Conservation (phyloP, 2,888 invertebrate species). For the Drosophila mimetica region DNA sequence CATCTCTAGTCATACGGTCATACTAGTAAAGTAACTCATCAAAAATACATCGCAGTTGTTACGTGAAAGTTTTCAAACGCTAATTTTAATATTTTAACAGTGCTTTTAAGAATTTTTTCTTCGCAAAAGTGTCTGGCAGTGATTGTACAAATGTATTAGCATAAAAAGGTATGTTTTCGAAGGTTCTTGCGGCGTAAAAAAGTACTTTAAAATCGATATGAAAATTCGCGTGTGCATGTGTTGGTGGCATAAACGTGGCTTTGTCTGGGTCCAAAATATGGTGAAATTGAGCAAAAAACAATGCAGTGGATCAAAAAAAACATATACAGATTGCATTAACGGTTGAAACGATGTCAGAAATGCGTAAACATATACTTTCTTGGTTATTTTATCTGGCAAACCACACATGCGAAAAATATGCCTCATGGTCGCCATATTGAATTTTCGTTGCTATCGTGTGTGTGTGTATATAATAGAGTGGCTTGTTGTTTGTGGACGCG, state of each 20-base stretch:
- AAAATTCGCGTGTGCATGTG: constrained; percentile 33
- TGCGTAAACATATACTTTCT: not conserved
- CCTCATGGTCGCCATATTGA: constrained; percentile 66
- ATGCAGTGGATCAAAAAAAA: not conserved
- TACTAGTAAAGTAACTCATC: constrained; percentile 33
- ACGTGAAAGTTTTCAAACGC: constrained; percentile 70
- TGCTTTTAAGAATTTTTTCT: constrained; percentile 51
- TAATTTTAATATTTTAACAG: constrained; percentile 57
- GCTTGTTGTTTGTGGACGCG: constrained; percentile 27
- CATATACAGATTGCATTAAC: not conserved
- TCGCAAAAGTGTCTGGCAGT: constrained; percentile 57
- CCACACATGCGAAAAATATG: constrained; percentile 51
- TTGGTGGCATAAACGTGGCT: constrained; percentile 67
- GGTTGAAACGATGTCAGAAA: not conserved
- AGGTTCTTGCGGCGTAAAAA: not conserved
- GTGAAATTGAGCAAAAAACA: not conserved
- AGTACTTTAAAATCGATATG: not conserved
- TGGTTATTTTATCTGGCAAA: not conserved
- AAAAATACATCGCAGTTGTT: constrained; percentile 66
- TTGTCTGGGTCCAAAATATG: not conserved
- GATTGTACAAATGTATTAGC: constrained; percentile 68
- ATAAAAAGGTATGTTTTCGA: constrained; percentile 63
- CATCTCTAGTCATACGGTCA: not conserved
- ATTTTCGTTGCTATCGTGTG: constrained; percentile 47
- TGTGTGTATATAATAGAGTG: constrained; percentile 2